Base-by-base conservation (phyloP, 1,140 invertebrate genomes). In the Ceratitis capitata region DNA sequence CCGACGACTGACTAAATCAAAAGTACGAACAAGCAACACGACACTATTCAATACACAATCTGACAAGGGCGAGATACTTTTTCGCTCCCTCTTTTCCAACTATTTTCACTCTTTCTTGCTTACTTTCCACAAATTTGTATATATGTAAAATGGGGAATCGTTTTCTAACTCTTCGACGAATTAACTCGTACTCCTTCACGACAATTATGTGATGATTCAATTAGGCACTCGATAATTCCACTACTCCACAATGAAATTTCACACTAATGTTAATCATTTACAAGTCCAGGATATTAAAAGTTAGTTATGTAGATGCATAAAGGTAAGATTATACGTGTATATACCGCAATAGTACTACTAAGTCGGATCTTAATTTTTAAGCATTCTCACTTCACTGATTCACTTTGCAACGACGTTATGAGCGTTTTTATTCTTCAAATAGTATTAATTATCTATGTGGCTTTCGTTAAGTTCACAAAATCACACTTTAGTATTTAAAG, bases 1-100 rank as follows among this genome's bases (percentile, higher is more conserved):
- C 61, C 61, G 61, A 69, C 39, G 69, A 78, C 69, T 78, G 69
- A 78, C 35, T 78, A 7, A 45, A 78, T 39, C 39, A 78, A 78
- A 39, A 19, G 26, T 16, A 78, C 19, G 32, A 42, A 69, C 61
- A 19, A 78, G 19, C 69, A n/a, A 78, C 69, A 78, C 35, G 69
- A 26, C 69, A 78, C 69, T 78, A 45, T 78, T n/a, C 69, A 78
- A 42, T 78, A 9, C 58, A 64, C 69, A 45, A 45, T 78, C 45
- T 23, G 42, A 78, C 29, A 69, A 69, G 29, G 32, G 29, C 61
- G 32, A 69, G 32, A 4, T 35, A 16, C 61, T 69, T 69, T 32
- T 64, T 64, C 61, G 61, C 61, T 39, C 61, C 61, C 29, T 32
- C 58, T 69, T 69, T n/a, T n/a, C n/a, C n/a, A n/a, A n/a, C n/a